Base-by-base conservation (phyloP, 2,113 vertebrate species). In the Syngnathus typhle region DNA sequence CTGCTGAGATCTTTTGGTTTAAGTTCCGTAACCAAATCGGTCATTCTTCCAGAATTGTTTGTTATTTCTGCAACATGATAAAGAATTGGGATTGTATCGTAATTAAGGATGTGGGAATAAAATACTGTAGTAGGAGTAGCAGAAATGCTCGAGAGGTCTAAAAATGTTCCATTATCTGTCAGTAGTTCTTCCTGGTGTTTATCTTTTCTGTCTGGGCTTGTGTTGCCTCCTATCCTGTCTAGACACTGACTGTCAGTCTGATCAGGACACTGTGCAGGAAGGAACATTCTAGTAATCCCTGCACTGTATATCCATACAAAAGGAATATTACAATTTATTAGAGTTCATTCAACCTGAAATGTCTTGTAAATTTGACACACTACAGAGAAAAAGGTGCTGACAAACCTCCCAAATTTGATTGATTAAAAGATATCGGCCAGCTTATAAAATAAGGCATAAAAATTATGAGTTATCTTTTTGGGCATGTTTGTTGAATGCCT, bases 171-270 rank as follows among this genome's bases (percentile, higher is more conserved):
- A 56, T 56, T 56, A 56, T 56, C 55, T 56, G 55, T 56, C 55
- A 56, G 55, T 27, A 56, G 55, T 60, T 88, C 70, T 65, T 73
- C 56, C 43, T 60, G 68, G 63, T 44, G 64, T 79, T 83, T 77
- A 77, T 60, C 75, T 69, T 78, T 79, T 80, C 54, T 72, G 76
- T 73, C 56, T 77, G 84, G 85, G 87, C 83, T 87, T 64, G 55
- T 55, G 43, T 59, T 66, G 74, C 77, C 73, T 87, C 80, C 80
- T 87, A 85, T 87, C 84, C 75, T 81, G 84, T 82, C 79, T 64
- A 83, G 84, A 75, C 44, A 47, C 44, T 47, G 44, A 47, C 85
- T 84, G 84, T 83, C 69, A 37, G 74, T 75, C 63, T 67, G 79
- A 78, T 77, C 61, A 16, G 49, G 73, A 36, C 65, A 63, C 76